Conservation (phyloP, 2,113 vertebrate species). For the Naja naja region DNA sequence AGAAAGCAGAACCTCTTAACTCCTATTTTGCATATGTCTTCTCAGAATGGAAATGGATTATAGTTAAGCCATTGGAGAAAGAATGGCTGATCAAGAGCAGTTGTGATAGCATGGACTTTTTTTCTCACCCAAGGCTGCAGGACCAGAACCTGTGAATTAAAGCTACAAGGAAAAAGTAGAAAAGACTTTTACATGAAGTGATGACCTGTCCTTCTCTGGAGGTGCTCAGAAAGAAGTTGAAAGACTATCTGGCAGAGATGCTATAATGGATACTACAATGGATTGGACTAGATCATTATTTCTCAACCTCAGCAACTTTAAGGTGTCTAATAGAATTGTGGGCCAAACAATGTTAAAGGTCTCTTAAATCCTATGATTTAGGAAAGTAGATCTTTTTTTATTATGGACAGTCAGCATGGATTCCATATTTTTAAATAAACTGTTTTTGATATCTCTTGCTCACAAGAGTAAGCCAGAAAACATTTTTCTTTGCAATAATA, state of each 20-base stretch:
- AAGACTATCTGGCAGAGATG: background rate
- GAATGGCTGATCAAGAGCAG: background rate
- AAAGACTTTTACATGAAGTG: background rate
- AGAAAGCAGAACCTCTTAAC: background rate
- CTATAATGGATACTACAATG: background rate
- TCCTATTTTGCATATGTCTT: background rate
- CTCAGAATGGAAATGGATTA: background rate
- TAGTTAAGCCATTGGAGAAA: background rate
- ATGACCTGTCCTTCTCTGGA: background rate
- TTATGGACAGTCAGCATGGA: slow-evolving; percentile 15
- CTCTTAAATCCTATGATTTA: background rate
- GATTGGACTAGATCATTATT: background rate
- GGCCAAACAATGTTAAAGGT: background rate
- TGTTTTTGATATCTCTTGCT: background rate
- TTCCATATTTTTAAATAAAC: background rate
- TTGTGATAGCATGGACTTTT: background rate
- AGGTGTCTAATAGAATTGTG: background rate
- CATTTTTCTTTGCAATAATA: background rate
- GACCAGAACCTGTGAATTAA: background rate
- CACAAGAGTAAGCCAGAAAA: background rate
- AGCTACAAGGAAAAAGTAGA: background rate
- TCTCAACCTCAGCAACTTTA: background rate
- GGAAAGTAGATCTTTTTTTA: slow-evolving; percentile 19
- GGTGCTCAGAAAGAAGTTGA: background rate
- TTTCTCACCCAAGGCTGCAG: background rate